These are phyloP conservation scores for Oncorhynchus masou DNA, from an alignment of 2,113 vertebrate genomes.

Conservation along the genomic window DNA sequence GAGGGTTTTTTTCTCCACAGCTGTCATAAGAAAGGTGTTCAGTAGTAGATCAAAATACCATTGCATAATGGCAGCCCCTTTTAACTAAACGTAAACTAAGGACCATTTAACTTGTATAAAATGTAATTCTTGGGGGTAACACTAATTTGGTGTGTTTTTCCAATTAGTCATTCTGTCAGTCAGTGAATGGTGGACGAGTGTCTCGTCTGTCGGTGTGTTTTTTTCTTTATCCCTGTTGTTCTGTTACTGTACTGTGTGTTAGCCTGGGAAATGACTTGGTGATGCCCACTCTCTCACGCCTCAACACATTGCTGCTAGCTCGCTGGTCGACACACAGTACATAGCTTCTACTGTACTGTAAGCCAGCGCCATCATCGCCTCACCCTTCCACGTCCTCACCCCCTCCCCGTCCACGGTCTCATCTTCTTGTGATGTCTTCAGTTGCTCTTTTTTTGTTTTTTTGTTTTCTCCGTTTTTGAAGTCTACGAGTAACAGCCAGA, in stretches of 20 bases:
- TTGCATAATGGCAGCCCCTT: neutral
- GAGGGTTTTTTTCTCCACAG: neutral
- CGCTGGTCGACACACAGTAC: constrained; percentile 7
- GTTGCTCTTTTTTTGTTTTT: constrained; percentile 62
- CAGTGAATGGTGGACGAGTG: constrained; percentile 40
- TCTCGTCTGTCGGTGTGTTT: constrained; percentile 44
- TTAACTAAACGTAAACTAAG: neutral
- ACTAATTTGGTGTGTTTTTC: neutral
- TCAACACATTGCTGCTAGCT: constrained; percentile 70
- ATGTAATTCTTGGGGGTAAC: neutral
- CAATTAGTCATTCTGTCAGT: neutral
- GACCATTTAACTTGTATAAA: neutral
- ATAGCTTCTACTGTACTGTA: constrained; percentile 35
- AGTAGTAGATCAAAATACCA: neutral
- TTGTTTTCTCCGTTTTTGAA: constrained; percentile 31
- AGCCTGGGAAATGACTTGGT: constrained; percentile 82
- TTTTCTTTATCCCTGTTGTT: constrained; percentile 64
- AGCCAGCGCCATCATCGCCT: constrained; percentile 78
- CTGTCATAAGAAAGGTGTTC: neutral
- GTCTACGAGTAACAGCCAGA: constrained; percentile 52
- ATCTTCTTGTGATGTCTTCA: constrained; percentile 81
- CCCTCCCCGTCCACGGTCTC: constrained; percentile 22
- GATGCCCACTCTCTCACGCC: constrained; percentile 83
- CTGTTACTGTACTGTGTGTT: constrained; percentile 55
- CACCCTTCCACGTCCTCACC: constrained; percentile 55